Evolutionary conservation across 2,797 vertebrate genomes (phyloP).

Genomic region (Falco cherrug): DNA sequence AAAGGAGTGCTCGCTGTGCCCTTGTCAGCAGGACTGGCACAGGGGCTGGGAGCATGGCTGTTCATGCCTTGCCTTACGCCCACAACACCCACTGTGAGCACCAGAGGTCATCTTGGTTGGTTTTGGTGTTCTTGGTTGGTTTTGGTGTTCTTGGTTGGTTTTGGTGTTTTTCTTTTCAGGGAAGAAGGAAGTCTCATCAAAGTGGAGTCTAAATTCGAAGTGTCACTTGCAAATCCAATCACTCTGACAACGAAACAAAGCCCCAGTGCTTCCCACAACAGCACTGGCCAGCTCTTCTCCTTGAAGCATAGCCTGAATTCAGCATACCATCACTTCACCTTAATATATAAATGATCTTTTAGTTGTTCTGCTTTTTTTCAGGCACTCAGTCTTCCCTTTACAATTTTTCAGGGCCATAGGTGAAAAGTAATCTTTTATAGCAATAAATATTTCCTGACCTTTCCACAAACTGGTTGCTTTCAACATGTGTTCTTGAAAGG

Average conservation of each 20-base stretch:
- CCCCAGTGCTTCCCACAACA: neutral
- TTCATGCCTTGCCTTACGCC: neutral
- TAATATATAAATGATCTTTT: neutral
- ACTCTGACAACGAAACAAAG: accelerated
- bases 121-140: too few species aligned
- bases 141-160: too few species aligned
- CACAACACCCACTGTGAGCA: neutral
- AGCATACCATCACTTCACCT: neutral
- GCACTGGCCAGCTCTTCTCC: neutral
- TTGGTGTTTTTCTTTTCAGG: neutral
- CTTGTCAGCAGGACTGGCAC: accelerated
- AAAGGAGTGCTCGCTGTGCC: accelerated
- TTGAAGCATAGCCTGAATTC: neutral
- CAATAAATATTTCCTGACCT: neutral
- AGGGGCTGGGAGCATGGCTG: accelerated
- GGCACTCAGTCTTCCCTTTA: neutral
- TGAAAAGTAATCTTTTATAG: neutral
- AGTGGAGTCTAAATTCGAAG: neutral
- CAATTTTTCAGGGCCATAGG: neutral
- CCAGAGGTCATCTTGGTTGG: neutral
- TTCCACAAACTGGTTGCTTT: neutral
- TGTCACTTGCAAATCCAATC: neutral
- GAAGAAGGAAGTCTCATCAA: neutral
- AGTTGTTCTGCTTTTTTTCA: neutral
- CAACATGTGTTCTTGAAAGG: neutral